Percentiles rank a stretch among this genome's conserved stretches.
These are phyloP conservation scores for Octopus bimaculoides DNA, from an alignment of 1,140 invertebrate genomes.

Conservation along the genomic window DNA sequence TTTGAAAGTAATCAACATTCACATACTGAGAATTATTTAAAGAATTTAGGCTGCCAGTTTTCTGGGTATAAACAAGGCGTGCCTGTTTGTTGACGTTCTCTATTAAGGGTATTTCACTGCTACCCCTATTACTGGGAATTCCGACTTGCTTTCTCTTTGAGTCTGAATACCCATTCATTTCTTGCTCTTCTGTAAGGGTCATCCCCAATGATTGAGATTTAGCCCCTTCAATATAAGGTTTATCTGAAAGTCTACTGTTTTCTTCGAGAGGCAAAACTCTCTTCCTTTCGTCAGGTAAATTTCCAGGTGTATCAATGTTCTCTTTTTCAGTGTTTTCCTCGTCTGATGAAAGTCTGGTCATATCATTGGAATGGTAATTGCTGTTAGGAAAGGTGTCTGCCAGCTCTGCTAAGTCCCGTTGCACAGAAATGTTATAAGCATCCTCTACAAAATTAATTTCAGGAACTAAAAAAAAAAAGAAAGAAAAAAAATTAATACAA, in stretches of 20 bases:
- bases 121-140: constrained; percentile 26
- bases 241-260: constrained; percentile 12
- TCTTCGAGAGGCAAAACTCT: constrained; percentile 32
- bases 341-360: constrained; percentile 84
- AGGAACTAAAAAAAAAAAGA: constrained; percentile 69
- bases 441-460: constrained; percentile 84
- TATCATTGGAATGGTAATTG: constrained; percentile 89
- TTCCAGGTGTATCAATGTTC: not conserved
- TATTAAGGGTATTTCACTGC: constrained; percentile 38
- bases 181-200: constrained; percentile 16
- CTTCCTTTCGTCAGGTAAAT: constrained; percentile 21
- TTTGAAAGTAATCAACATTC: not conserved
- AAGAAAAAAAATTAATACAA: constrained; percentile 20
- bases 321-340: not conserved
- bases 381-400: constrained; percentile 86
- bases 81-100: constrained; percentile 28
- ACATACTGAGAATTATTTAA: constrained; percentile 28
- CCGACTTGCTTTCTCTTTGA: constrained; percentile 20
- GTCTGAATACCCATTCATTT: constrained; percentile 20
- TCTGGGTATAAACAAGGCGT: constrained; percentile 19
- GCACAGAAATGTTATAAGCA: constrained; percentile 96
- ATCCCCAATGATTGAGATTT: constrained; percentile 20
- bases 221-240: constrained; percentile 27
- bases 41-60: constrained; percentile 31
- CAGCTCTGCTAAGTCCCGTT: constrained; percentile 85